Evolutionary conservation across 1,140 invertebrate species (phyloP).

Genomic region (Apolygus lucorum): DNA sequence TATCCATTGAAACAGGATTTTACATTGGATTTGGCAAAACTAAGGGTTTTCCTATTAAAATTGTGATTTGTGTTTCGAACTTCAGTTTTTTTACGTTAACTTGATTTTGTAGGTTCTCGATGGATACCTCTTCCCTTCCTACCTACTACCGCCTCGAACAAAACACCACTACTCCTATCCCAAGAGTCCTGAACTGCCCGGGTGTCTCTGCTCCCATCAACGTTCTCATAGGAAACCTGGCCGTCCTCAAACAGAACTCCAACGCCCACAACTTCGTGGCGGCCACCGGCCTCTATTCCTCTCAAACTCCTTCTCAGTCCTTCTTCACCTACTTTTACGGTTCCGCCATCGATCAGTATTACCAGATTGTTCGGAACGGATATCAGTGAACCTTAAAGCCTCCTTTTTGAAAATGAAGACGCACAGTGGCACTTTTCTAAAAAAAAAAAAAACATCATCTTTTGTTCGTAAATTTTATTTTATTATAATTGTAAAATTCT

Average conservation of each 20-base stretch:
- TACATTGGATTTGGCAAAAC: not conserved
- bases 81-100: not conserved
- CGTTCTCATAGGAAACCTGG: not conserved
- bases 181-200: not conserved
- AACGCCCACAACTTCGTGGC: conserved; percentile 1
- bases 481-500: not conserved
- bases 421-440: not conserved
- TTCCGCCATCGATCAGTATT: not conserved
- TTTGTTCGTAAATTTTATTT: not conserved
- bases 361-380: not conserved
- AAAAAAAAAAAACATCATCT: not conserved
- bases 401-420: not conserved
- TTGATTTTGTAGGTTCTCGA: not conserved
- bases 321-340: conserved; percentile 10
- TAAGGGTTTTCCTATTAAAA: not conserved
- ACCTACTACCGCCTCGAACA: not conserved
- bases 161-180: not conserved
- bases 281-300: not conserved
- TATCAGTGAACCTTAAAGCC: not conserved
- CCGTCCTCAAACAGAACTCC: not conserved
- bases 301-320: not conserved
- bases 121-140: not conserved
- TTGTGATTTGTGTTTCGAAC: no score
- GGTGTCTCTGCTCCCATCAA: not conserved
- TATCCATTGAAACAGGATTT: not conserved